Conservation (phyloP, 2,797 vertebrate species). For the Varecia variegata region DNA sequence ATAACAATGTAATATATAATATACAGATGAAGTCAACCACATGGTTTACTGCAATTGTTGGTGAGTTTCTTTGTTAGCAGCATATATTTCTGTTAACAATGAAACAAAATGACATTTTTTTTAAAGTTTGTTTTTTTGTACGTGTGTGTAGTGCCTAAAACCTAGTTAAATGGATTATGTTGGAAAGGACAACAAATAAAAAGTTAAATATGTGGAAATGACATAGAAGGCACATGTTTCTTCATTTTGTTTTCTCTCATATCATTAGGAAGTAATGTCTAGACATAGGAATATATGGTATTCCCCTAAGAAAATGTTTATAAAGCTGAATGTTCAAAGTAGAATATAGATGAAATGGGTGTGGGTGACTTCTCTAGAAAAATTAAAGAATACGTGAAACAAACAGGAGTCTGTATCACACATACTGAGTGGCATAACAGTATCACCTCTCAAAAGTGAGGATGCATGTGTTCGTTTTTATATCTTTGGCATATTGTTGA, state of each 20-base stretch:
- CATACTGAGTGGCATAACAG: neutral
- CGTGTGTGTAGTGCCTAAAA: neutral
- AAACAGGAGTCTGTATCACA: neutral
- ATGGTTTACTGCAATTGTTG: neutral
- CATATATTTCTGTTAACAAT: conserved; percentile 49
- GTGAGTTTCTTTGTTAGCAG: conserved; percentile 37
- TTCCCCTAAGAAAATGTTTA: neutral
- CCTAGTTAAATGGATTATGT: conserved; percentile 10
- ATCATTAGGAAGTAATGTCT: conserved; percentile 16
- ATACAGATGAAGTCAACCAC: neutral
- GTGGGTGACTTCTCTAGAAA: neutral
- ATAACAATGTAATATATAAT: neutral
- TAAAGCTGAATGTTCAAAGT: neutral
- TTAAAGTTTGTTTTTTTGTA: neutral
- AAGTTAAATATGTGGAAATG: conserved; percentile 45
- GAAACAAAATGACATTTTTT: conserved; percentile 21
- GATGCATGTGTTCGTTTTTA: conserved; percentile 3
- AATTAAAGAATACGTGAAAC: neutral
- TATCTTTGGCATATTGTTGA: conserved; percentile 53
- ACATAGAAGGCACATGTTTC: neutral
- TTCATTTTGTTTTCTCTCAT: conserved; percentile 24
- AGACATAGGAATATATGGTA: neutral
- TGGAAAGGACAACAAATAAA: conserved; percentile 10
- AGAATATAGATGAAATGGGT: neutral
- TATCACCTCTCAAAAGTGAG: conserved; percentile 29